Evolutionary conservation across 1,140 invertebrate genomes (phyloP), one percentile per base, ranked within the genome.

Genomic region (Halictus rubicundus): DNA sequence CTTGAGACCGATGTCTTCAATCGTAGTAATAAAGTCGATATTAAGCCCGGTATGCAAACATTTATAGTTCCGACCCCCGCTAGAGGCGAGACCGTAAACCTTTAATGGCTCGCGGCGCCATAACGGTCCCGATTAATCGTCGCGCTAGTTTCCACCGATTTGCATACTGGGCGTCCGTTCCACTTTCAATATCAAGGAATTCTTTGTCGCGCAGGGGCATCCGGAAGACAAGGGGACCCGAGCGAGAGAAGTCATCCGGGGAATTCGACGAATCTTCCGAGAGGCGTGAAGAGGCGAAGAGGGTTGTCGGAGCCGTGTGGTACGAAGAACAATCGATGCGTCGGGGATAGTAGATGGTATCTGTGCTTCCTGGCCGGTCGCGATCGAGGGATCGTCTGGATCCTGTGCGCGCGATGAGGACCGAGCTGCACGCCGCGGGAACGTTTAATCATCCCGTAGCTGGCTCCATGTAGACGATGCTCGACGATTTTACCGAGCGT

Each of bases 341-440:
- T 60, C 57, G 61, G 46, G 49, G 63, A 72, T 82, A 64, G 25
- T 61, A 27, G 23, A 21, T 27, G 27, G 27, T 63, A 37, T 16
- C 27, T 27, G 65, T 32, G 49, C 37, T 59, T 64, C 60, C 46
- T n/a, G 46, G 37, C 59, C 25, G 4, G 12, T 27, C 9, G 12
- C 25, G 25, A 61, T 61, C 59, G 59, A 8, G 4, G 32, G 3
- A 14, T 42, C 21, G 37, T 10, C 37, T 1, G 12, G 23, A 68
- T 37, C 39, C 23, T 49, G 60, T n/a, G 32, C 54, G 27, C 69
- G 27, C 74, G 46, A 80, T 80, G 83, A 84, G 32, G 68, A 71
- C 61, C 46, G 59, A 59, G 59, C 52, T 16, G 14, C 8, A 16
- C 6, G 49, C 19, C 49, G 49, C 49, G 14, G 49, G 59, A 69